These are phyloP conservation scores for Luehdorfia chinensis DNA, from an alignment of 1,140 invertebrate species.

Conservation along the genomic window DNA sequence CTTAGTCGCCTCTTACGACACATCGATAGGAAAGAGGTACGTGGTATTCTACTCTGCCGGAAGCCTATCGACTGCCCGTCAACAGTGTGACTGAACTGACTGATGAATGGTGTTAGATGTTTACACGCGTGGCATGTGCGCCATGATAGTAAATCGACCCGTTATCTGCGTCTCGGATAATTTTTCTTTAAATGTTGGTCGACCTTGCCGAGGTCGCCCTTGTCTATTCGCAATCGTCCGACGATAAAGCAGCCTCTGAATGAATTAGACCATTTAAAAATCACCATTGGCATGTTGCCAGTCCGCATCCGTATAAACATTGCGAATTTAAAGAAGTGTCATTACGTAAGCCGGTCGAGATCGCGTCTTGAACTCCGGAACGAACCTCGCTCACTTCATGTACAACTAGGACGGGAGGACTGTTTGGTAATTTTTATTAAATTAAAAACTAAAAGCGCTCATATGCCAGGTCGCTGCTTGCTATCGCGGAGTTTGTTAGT, in stretches of 20 bases:
- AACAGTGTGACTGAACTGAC: too few species aligned
- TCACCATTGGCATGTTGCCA: conserved; percentile 63
- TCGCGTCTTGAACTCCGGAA: conserved; percentile 33
- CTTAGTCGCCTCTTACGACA: too few species aligned
- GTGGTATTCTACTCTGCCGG: too few species aligned
- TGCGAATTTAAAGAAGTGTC: conserved; percentile 65
- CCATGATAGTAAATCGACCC: too few species aligned
- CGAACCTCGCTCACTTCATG: conserved; percentile 18
- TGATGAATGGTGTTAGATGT: too few species aligned
- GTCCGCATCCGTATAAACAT: conserved; percentile 63
- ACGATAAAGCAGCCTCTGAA: conserved; percentile 64
- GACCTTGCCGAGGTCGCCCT: conserved; percentile 64
- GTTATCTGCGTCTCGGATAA: too few species aligned
- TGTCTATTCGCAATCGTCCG: conserved; percentile 54
- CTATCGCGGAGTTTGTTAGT: too few species aligned
- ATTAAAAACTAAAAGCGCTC: conserved; percentile 2
- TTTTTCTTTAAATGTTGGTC: conserved; percentile 33
- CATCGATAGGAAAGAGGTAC: too few species aligned
- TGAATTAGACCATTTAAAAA: conserved; percentile 72
- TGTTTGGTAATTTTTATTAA: conserved; percentile 12
- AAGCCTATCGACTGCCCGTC: too few species aligned
- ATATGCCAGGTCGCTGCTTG: background rate
- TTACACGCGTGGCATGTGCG: too few species aligned
- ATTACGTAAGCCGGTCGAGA: conserved; percentile 48
- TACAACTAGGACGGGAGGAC: conserved; percentile 11